These are phyloP conservation scores for Aphelinus atriplicis DNA, from an alignment of 1,140 invertebrate species.

Conservation along the genomic window DNA sequence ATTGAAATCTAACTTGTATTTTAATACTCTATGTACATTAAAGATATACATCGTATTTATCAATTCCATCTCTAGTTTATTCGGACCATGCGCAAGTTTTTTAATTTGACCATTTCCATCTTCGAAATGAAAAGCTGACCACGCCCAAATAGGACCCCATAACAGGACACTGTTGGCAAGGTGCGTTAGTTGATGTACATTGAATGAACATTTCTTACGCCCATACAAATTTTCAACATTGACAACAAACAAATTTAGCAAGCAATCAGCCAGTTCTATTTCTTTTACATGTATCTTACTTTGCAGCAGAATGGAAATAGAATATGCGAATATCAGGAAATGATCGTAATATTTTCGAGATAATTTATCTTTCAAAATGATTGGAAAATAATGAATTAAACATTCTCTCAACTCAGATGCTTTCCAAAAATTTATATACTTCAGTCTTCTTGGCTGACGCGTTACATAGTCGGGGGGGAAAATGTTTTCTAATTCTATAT, in stretches of 20 bases:
- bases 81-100: slow-evolving; percentile 21
- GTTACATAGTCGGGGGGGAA: slow-evolving; percentile 33
- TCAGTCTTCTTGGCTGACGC: slow-evolving; percentile 16
- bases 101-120: slow-evolving; percentile 10
- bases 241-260: background rate
- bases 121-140: slow-evolving; percentile 14
- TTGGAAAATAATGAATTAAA: slow-evolving; percentile 26
- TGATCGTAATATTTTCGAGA: slow-evolving; percentile 31
- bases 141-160: slow-evolving; percentile 6
- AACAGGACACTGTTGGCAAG: background rate
- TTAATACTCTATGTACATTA: slow-evolving; percentile 24
- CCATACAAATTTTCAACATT: background rate
- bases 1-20: background rate
- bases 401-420: slow-evolving; percentile 26
- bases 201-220: background rate
- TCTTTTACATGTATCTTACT: background rate
- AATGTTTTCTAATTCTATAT: slow-evolving; percentile 6
- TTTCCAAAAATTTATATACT: slow-evolving; percentile 34
- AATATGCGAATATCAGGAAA: slow-evolving; percentile 33
- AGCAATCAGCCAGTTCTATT: background rate
- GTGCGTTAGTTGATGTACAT: background rate
- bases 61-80: slow-evolving; percentile 31
- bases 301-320: slow-evolving; percentile 11
- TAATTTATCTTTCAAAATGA: slow-evolving; percentile 31
- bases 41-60: slow-evolving; percentile 14